Percentiles rank a stretch among this genome's conserved stretches.
Conservation (phyloP, 2,888 invertebrate species). For the Drosophila villosipedis region DNA sequence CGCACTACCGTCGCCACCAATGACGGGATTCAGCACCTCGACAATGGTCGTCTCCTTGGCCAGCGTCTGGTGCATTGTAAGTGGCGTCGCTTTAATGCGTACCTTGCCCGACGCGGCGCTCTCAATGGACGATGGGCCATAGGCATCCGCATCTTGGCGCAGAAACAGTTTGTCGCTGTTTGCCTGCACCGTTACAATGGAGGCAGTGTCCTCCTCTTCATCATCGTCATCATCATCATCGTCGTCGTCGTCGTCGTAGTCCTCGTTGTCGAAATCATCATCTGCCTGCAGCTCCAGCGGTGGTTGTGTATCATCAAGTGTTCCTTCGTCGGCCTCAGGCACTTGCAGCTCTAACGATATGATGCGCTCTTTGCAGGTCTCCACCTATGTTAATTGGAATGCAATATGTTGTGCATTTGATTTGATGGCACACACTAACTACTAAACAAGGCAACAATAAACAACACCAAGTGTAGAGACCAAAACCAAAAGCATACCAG, state of each 20-base stretch:
- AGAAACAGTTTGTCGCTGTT: constrained; percentile 84
- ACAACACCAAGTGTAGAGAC: constrained; percentile 39
- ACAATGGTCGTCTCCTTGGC: constrained; percentile 84
- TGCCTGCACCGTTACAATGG: constrained; percentile 86
- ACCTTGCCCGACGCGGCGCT: constrained; percentile 77
- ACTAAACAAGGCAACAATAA: constrained; percentile 55
- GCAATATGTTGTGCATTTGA: constrained; percentile 71
- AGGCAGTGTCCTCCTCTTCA: constrained; percentile 87
- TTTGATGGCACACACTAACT: constrained; percentile 54
- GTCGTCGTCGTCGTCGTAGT: constrained; percentile 54
- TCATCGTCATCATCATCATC: constrained; percentile 84
- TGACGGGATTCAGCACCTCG: constrained; percentile 85
- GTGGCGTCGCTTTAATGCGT: constrained; percentile 75
- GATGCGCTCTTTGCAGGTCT: constrained; percentile 96
- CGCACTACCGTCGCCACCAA: constrained; percentile 84
- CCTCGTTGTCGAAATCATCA: constrained; percentile 77
- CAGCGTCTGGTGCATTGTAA: constrained; percentile 82
- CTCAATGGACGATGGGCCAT: constrained; percentile 80
- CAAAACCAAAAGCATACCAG: constrained; percentile 57
- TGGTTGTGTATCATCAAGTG: constrained; percentile 66
- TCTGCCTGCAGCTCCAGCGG: constrained; percentile 57
- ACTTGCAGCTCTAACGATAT: constrained; percentile 93
- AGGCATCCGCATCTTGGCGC: constrained; percentile 77
- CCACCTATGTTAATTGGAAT: constrained; percentile 88
- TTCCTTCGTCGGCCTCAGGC: constrained; percentile 82